These are phyloP conservation scores for Lacerta agilis DNA, from an alignment of 2,797 vertebrate species.

Conservation along the genomic window DNA sequence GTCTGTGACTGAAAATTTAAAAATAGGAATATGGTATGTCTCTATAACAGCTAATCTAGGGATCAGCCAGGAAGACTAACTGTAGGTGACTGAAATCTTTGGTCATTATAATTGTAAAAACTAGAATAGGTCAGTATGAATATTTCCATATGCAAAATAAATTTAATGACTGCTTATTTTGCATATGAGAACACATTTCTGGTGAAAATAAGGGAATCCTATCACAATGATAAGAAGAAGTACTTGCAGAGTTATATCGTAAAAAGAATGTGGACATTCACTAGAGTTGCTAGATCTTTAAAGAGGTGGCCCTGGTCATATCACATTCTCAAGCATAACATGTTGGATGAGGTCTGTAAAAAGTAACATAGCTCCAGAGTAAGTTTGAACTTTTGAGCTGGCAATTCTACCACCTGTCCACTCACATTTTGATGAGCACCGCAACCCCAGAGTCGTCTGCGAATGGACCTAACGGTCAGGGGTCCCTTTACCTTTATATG, in stretches of 20 bases:
- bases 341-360: neutral
- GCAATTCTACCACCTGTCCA: neutral
- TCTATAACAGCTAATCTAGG: neutral
- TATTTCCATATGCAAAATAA: neutral
- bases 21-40: neutral
- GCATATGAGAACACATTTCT: too few species aligned
- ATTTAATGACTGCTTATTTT: neutral
- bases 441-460: too few species aligned
- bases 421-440: neutral
- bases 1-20: neutral
- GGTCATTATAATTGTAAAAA: neutral
- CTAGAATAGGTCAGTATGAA: too few species aligned
- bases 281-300: neutral
- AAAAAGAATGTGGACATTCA: neutral
- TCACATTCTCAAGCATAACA: neutral
- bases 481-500: too few species aligned
- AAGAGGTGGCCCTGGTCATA: neutral
- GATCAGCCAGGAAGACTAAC: neutral
- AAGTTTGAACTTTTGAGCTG: neutral
- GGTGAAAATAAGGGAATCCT: too few species aligned
- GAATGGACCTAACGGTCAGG: too few species aligned
- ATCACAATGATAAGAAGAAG: neutral
- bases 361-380: neutral
- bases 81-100: neutral
- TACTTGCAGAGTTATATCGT: neutral